Percentiles rank a stretch among this genome's conserved stretches.
phyloP scores from a whole-genome alignment of 2,113 vertebrate species.

The Centrocercus urophasianus region DNA sequence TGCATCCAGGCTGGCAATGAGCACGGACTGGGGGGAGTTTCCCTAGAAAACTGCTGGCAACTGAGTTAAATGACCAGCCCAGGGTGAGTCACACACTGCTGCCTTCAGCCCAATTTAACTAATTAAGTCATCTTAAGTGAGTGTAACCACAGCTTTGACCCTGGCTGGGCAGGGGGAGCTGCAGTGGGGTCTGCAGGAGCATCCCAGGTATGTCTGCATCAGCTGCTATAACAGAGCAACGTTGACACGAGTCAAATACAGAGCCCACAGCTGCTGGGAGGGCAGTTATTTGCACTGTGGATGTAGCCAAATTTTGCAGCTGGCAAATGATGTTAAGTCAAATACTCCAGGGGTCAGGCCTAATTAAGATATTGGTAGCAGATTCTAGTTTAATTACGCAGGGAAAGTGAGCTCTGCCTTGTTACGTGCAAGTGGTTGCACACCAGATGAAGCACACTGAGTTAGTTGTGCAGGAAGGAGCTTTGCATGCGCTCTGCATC shows the following conservation, averaged over 20 bases:
- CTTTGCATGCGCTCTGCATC: accelerated
- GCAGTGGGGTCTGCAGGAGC: neutral
- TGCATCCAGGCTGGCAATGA: accelerated
- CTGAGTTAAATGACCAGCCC: neutral
- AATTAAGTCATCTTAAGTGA: neutral
- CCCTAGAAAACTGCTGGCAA: neutral
- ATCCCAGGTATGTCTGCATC: neutral
- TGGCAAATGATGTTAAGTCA: neutral
- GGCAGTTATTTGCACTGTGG: neutral
- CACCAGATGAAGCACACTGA: neutral
- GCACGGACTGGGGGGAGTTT: neutral
- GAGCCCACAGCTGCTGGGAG: neutral
- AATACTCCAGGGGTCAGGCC: slow-evolving; percentile 35
- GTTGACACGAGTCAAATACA: neutral
- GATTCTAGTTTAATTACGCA: slow-evolving; percentile 5
- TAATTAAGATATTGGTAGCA: slow-evolving; percentile 34
- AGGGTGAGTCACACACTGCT: neutral
- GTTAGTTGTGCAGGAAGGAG: accelerated
- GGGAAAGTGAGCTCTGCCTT: neutral
- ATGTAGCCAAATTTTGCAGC: slow-evolving; percentile 5
- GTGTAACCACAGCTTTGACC: neutral
- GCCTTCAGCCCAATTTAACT: neutral
- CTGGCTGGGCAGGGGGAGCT: neutral
- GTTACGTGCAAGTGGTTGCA: neutral
- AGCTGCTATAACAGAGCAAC: neutral